Evolutionary conservation across 92 coral and sea anemone genomes (phyloP).

Genomic region (Paragorgia papillata): DNA sequence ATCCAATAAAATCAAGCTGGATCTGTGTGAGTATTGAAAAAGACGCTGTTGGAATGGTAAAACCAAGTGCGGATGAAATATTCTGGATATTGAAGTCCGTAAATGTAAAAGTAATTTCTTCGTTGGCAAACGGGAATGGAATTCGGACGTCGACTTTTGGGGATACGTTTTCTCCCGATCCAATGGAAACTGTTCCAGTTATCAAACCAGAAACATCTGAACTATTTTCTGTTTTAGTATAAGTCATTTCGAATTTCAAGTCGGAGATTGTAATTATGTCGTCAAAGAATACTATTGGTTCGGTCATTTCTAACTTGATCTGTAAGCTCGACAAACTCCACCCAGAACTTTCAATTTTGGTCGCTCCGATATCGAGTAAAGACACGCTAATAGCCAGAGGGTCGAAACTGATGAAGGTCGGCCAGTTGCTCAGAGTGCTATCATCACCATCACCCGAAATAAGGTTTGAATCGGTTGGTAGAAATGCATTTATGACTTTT

Average conservation of each 20-base stretch:
- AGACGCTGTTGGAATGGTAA: not conserved
- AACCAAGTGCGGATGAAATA: not conserved
- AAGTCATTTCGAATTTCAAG: conserved; percentile 12
- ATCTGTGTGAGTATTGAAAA: not conserved
- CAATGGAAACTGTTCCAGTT: not conserved
- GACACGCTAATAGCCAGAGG: conserved; percentile 11
- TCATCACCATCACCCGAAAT: not conserved
- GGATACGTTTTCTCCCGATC: not conserved
- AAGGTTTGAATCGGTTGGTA: too few relatives aligned
- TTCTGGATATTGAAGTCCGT: conserved; percentile 1
- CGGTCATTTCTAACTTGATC: conserved; percentile 6
- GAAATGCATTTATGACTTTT: not conserved
- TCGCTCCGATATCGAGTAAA: not conserved
- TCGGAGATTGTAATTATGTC: conserved; percentile 7
- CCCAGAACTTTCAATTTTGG: not conserved
- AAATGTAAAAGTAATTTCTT: conserved; percentile 27
- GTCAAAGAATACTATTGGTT: conserved; percentile 6
- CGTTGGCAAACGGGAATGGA: conserved; percentile 9
- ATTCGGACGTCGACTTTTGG: conserved; percentile 27
- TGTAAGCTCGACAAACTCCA: conserved; percentile 18
- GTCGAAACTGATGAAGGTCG: conserved; percentile 1
- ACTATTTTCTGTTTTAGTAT: not conserved
- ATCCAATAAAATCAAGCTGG: conserved; percentile 13
- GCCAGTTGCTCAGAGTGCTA: not conserved
- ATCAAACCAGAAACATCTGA: conserved; percentile 4